Evolutionary conservation across 2,113 vertebrate genomes (phyloP).

Genomic region (Egretta garzetta): DNA sequence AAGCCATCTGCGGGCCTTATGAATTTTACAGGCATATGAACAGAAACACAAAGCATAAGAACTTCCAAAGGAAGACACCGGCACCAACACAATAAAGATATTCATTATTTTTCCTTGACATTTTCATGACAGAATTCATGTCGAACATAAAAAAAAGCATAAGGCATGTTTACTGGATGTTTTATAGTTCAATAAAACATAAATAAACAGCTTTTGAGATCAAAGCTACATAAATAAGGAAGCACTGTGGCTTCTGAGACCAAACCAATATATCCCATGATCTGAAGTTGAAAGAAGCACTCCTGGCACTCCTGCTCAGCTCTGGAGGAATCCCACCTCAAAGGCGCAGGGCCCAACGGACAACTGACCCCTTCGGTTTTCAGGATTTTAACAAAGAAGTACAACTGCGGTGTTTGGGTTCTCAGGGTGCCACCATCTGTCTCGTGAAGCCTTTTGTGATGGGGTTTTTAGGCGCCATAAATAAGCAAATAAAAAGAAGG

Average conservation of each 20-base stretch:
- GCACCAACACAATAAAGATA: slow-evolving; percentile 24
- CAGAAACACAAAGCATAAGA: not conserved
- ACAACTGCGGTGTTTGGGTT: not conserved
- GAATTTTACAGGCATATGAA: not conserved
- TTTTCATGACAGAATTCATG: slow-evolving; percentile 50
- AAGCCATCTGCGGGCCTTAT: slow-evolving; percentile 61
- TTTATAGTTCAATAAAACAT: slow-evolving; percentile 75
- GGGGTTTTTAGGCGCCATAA: not conserved
- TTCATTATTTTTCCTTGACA: not conserved
- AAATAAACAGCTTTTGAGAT: slow-evolving; percentile 79
- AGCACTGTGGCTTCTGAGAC: slow-evolving; percentile 61
- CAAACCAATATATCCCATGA: slow-evolving; percentile 24
- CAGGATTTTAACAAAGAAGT: not conserved
- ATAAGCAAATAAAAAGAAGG: not conserved
- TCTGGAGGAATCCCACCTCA: not conserved
- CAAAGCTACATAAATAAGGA: slow-evolving; percentile 70
- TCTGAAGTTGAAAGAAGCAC: not conserved
- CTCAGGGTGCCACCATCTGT: not conserved
- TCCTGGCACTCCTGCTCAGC: not conserved
- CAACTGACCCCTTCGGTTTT: not conserved
- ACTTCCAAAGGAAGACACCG: slow-evolving; percentile 43
- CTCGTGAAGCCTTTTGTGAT: not conserved
- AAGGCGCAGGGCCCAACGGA: not conserved
- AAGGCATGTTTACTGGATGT: slow-evolving; percentile 55
- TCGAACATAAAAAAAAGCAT: slow-evolving; percentile 40